Percentiles rank a stretch among this genome's conserved stretches.
Conservation (phyloP, 2,113 vertebrate genomes). For the Ictalurus furcatus region DNA sequence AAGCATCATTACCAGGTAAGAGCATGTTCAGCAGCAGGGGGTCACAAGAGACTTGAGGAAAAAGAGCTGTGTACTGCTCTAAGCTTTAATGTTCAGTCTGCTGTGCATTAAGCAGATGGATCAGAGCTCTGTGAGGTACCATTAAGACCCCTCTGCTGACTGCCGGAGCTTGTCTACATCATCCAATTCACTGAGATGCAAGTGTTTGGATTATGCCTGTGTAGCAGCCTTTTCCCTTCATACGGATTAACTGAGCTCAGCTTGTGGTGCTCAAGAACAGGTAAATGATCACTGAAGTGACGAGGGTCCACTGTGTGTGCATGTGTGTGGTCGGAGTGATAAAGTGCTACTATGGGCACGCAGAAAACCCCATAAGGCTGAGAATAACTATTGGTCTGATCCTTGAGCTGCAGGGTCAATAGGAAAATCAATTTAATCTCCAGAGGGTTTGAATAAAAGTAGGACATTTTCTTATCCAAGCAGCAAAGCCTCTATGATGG, state of each 20-base stretch:
- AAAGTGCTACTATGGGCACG: slow-evolving; percentile 5
- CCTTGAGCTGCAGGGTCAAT: slow-evolving; percentile 34
- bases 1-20: slow-evolving; percentile 22
- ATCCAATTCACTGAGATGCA: slow-evolving; percentile 74
- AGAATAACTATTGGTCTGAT: slow-evolving; percentile 33
- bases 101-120: slow-evolving; percentile 51
- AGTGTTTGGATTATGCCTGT: slow-evolving; percentile 68
- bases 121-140: slow-evolving; percentile 66
- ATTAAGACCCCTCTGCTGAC: slow-evolving; percentile 66
- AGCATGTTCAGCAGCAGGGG: slow-evolving; percentile 33
- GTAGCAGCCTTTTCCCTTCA: slow-evolving; percentile 62
- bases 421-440: slow-evolving; percentile 46
- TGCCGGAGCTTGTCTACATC: slow-evolving; percentile 67
- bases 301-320: not conserved
- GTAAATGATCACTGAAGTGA: slow-evolving; percentile 20
- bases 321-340: slow-evolving; percentile 8
- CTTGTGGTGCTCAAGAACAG: slow-evolving; percentile 26
- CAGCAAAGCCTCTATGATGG: slow-evolving; percentile 29
- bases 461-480: slow-evolving; percentile 62
- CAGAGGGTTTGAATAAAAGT: slow-evolving; percentile 39
- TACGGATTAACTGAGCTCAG: slow-evolving; percentile 56
- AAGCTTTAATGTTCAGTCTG: slow-evolving; percentile 50
- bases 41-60: slow-evolving; percentile 30
- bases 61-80: slow-evolving; percentile 23
- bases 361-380: slow-evolving; percentile 29